Evolutionary conservation across 2,888 invertebrate species (phyloP), one percentile per base, ranked within the genome.

Genomic region (Prenolepis imparis): DNA sequence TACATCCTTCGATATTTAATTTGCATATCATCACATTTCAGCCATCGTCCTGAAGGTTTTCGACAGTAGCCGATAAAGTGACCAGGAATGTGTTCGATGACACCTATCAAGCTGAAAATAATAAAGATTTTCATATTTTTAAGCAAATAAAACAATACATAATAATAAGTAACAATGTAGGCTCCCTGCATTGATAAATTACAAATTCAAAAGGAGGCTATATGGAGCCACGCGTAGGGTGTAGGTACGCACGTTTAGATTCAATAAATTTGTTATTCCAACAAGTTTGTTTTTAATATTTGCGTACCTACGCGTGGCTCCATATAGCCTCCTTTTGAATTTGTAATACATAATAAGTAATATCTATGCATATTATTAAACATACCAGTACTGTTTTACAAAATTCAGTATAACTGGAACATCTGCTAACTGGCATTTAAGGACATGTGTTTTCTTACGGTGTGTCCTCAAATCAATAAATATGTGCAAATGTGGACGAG

Each of bases 21-120:
- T 63, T 8, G 32, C 63, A 63, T 63, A n/a, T 63, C 63, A 28
- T 63, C 63, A 63, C n/a, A 63, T 63, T 63, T 63, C 11, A 36
- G 36, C 63, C 63, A 63, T 36, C n/a, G n/a, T n/a, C 36, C 63
- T 63, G 63, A 63, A n/a, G 63, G 63, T 63, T 63, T 63, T 36
- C 4, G n/a, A 63, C 63, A 63, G 36, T 63, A 63, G 2, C 11
- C 63, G n/a, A 63, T 63, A 63, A 63, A 63, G 36, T 63, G 63
- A 18, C 4, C n/a, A 11, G 36, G n/a, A 63, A 36, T 63, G n/a
- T 63, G n/a, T 36, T 36, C n/a, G n/a, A 63, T 63, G 36, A 63
- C 18, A n/a, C 36, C 36, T 63, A 63, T 63, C 18, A 63, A 63
- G n/a, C n/a, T 63, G 36, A 63, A 61, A 61, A 61, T 61, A 63